Base-by-base conservation (phyloP, 2,113 vertebrate genomes). In the Gopherus flavomarginatus region DNA sequence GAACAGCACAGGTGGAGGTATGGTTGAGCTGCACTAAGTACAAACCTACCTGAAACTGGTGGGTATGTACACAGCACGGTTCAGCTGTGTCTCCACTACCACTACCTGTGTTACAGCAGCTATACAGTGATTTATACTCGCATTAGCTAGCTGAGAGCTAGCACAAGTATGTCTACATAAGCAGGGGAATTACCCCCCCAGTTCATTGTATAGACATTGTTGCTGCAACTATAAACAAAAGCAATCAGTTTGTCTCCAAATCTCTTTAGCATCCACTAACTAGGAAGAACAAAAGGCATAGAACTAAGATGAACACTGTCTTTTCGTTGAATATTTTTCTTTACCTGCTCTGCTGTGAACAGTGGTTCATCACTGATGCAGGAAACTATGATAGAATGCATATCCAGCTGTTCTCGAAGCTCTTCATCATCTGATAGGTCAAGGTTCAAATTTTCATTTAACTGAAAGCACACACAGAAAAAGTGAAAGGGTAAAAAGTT, bases 341-440 rank as follows among this genome's bases (percentile, higher is more conserved):
- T 24, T 88, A 99, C 99, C 99, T 99, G 99, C 44, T 99, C 99
- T 19, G 99, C 99, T 11, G 99, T 99, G 98, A 99, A 99, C 83
- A 99, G 99, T 0, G 99, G 99, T 92, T 99, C 99, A 2, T 99
- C 99, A 4, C 90, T 99, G 89, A 99, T 98, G 80, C 99, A 99
- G 85, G 99, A 99, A 44, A 99, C 99, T 4, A 99, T 99, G 97
- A 99, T 99, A 1, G 99, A 99, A 97, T 99, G 99, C 99, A 99
- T 99, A 87, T 99, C 99, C 98, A 99, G 96, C 96, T 99, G 99
- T 62, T 99, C 99, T 96, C 99, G 98, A 93, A 99, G 98, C 88
- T 99, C 99, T 95, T 99, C 99, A 1, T 99, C 99, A 88, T 99
- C 99, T 27, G 99, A 99, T 38, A 99, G 88, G 82, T 99, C 99